These are phyloP conservation scores for Polyommatus icarus DNA, from an alignment of 2,888 invertebrate species.

Conservation along the genomic window DNA sequence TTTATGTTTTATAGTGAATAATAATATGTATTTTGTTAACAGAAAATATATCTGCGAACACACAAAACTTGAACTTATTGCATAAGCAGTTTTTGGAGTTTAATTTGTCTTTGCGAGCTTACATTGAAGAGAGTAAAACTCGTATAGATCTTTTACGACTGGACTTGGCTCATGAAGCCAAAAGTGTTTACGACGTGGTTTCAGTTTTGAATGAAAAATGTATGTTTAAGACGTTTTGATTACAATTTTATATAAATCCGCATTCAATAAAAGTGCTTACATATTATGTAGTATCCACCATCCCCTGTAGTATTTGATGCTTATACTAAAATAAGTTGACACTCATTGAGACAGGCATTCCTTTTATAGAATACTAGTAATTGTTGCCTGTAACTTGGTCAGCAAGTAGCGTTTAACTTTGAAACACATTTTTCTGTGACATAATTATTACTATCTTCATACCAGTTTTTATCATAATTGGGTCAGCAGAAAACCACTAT, in stretches of 20 bases:
- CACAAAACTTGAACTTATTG: conserved; percentile 58
- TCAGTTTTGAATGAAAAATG: conserved; percentile 64
- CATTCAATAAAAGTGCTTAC: neutral
- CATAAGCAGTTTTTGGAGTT: conserved; percentile 70
- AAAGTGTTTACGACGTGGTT: conserved; percentile 64
- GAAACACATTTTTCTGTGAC: neutral
- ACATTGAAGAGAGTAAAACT: conserved; percentile 67
- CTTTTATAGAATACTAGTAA: too few relatives aligned
- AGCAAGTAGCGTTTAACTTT: neutral
- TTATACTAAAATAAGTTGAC: too few relatives aligned
- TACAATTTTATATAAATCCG: neutral
- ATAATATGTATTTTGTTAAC: conserved; percentile 47
- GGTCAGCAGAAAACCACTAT: too few relatives aligned
- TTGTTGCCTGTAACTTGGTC: neutral
- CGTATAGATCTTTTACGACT: conserved; percentile 57
- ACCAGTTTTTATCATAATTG: neutral
- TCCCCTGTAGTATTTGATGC: neutral
- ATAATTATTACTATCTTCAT: neutral
- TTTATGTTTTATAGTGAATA: conserved; percentile 35
- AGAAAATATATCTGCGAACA: conserved; percentile 68
- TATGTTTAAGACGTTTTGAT: conserved; percentile 45
- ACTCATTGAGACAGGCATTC: too few relatives aligned
- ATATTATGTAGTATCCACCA: too few relatives aligned
- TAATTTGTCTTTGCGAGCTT: conserved; percentile 70
- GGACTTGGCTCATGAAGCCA: conserved; percentile 61